Base-by-base conservation (phyloP, 2,888 invertebrate genomes). In the Pseudococcus longispinus region DNA sequence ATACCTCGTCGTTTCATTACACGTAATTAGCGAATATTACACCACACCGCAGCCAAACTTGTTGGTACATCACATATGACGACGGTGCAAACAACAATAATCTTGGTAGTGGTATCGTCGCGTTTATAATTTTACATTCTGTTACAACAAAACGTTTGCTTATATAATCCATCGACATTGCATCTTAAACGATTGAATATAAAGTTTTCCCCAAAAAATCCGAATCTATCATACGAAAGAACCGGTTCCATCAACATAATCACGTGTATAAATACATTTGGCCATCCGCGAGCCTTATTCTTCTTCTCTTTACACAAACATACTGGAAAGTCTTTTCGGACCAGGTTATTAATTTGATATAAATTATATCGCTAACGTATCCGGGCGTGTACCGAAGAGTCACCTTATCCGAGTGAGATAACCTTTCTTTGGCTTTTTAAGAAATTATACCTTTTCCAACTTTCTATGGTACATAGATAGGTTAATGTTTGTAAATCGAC, bases 391-490 rank as follows among this genome's bases (percentile, higher is more conserved):
- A n/a, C 37, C 9, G 9, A 42, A 42, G 42, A 42, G 77, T 80
- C 77, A 80, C 42, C 77, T 20, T 15, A 9, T 42, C 23, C n/a
- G 42, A 32, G 23, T 0, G 77, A 32, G 74, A 80, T 80, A 80
- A 80, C 42, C 77, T 80, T 80, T 80, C 77, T 80, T 80, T 42
- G 42, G 42, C 77, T 80, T 80, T 23, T 80, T 42, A 37, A 42
- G 13, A 80, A 42, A 80, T 80, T 80, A 80, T 80, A 80, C 42
- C 37, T 29, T 80, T 80, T 80, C 37, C n/a, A 60, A 80, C 37
- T 80, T 80, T 80, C 77, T 20, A n/a, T 20, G 9, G 26, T 11
- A 65, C 65, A 70, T 29, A 23, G 60, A 60, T 60, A 60, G 60
- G 60, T 23, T 60, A 70, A 70, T 70, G 70, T 70, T 70, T 70